These are phyloP conservation scores for Campaea margaritaria DNA, from an alignment of 2,888 invertebrate genomes.

Conservation along the genomic window DNA sequence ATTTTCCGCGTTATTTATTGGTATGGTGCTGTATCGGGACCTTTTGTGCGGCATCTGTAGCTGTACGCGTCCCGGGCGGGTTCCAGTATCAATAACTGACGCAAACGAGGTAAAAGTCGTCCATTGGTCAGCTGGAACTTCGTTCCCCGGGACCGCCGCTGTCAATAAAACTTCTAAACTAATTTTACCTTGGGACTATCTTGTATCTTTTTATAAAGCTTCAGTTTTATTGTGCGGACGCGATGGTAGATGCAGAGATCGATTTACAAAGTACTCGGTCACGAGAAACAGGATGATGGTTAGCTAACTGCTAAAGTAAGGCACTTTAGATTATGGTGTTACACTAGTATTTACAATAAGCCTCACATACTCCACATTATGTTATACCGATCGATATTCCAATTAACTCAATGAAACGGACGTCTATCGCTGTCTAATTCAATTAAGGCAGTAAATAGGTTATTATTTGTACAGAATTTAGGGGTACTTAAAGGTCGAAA, in stretches of 20 bases:
- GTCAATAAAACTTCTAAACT: conserved; percentile 77
- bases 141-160: conserved; percentile 63
- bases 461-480: too few relatives aligned
- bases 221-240: conserved; percentile 8
- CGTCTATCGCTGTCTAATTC: too few relatives aligned
- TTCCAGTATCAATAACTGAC: conserved; percentile 73
- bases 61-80: conserved; percentile 51
- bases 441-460: too few relatives aligned
- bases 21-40: conserved; percentile 59
- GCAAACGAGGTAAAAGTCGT: conserved; percentile 66
- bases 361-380: too few relatives aligned
- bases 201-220: conserved; percentile 66
- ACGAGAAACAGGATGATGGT: conserved; percentile 46
- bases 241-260: conserved; percentile 30
- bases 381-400: too few relatives aligned
- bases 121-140: conserved; percentile 69
- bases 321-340: too few relatives aligned
- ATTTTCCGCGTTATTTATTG: conserved; percentile 72
- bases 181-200: conserved; percentile 70
- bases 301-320: too few relatives aligned
- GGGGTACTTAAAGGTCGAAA: too few relatives aligned
- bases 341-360: too few relatives aligned
- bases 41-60: conserved; percentile 65
- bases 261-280: conserved; percentile 31
- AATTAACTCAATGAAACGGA: too few relatives aligned